Evolutionary conservation across 2,888 invertebrate genomes (phyloP).

Genomic region (Mechanitis messenoides): DNA sequence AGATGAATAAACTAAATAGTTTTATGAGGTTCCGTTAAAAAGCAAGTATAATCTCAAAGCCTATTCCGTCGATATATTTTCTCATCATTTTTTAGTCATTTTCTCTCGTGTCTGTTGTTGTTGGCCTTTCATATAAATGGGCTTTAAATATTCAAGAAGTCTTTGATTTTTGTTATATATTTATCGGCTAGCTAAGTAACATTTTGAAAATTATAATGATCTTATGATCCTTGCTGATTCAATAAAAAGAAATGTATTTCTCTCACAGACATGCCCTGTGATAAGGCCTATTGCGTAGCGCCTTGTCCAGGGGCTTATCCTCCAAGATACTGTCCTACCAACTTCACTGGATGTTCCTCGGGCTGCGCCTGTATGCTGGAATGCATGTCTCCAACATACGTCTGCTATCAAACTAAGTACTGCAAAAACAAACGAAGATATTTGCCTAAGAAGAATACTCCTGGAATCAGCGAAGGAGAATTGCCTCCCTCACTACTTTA

Average conservation of each 20-base stretch:
- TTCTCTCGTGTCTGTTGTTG: too few species aligned
- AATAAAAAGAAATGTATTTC: not conserved
- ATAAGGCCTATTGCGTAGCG: conserved; percentile 34
- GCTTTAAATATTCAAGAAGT: too few species aligned
- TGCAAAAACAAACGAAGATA: conserved; percentile 32
- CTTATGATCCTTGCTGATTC: too few species aligned
- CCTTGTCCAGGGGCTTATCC: conserved; percentile 41
- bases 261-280: conserved; percentile 33
- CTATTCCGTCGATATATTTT: too few species aligned
- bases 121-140: too few species aligned
- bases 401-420: conserved; percentile 40
- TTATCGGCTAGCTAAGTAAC: too few species aligned
- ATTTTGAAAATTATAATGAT: too few species aligned
- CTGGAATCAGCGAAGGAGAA: not conserved
- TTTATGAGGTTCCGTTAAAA: not conserved
- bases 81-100: too few species aligned
- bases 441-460: conserved; percentile 20
- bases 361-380: conserved; percentile 43
- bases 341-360: conserved; percentile 35
- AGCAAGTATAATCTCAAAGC: not conserved
- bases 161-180: too few species aligned
- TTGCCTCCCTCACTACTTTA: too few species aligned
- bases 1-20: not conserved
- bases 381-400: conserved; percentile 30
- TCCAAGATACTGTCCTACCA: conserved; percentile 40